Conservation (phyloP, 2,113 vertebrate genomes). For the Tyrannus savana region DNA sequence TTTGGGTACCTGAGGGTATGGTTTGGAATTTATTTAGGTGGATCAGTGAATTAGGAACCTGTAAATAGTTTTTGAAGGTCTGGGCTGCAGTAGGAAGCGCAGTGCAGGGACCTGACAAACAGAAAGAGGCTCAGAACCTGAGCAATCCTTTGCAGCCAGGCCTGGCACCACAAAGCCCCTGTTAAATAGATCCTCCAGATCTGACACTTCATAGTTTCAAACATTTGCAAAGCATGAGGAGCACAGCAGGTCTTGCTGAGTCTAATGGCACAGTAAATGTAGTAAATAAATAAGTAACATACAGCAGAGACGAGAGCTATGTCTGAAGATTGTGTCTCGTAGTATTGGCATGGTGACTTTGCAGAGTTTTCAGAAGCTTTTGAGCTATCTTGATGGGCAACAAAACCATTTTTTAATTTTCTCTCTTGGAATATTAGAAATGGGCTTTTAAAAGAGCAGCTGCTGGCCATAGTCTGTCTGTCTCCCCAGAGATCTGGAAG, state of each 20-base stretch:
- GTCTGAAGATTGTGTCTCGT: background rate
- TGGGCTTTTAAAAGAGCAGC: background rate
- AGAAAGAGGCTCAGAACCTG: background rate
- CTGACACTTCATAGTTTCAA: background rate
- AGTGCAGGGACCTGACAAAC: background rate
- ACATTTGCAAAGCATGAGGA: background rate
- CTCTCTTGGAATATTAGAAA: background rate
- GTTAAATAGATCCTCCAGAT: background rate
- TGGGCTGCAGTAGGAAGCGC: background rate
- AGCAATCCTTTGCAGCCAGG: background rate
- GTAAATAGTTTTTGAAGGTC: background rate
- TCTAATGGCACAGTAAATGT: background rate
- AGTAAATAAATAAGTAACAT: background rate
- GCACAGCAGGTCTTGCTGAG: background rate
- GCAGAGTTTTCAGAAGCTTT: background rate
- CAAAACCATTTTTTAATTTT: background rate
- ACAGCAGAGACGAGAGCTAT: background rate
- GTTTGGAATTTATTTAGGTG: background rate
- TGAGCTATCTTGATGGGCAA: background rate
- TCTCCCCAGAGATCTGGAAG: background rate
- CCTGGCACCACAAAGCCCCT: background rate
- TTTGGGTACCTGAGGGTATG: background rate
- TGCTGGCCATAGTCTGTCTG: background rate
- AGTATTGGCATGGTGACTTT: background rate
- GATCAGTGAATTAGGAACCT: background rate